A percentile compares a stretch with the other conserved stretches of the same genome.
Conservation (phyloP, 2,113 vertebrate species). For the Tachycineta bicolor region DNA sequence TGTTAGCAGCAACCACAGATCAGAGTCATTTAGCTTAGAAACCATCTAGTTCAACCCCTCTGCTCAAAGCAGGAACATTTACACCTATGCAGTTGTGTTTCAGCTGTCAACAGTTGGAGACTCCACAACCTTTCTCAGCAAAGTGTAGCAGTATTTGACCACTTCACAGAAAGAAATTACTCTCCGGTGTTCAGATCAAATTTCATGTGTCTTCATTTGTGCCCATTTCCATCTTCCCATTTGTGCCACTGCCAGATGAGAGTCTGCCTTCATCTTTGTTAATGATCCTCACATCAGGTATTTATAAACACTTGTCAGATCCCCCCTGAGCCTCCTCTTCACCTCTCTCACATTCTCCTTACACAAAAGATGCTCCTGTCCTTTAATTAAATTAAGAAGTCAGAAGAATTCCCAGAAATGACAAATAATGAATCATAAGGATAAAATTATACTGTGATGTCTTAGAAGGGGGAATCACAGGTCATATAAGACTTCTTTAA, state of each 20-base stretch:
- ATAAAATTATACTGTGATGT: not conserved
- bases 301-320: not conserved
- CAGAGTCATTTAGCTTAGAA: not conserved
- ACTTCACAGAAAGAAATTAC: not conserved
- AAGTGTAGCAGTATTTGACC: not conserved
- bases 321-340: not conserved
- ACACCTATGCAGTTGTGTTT: not conserved
- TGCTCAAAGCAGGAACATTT: not conserved
- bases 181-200: not conserved
- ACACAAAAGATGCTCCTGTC: not conserved
- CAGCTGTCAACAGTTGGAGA: not conserved
- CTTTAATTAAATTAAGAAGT: not conserved
- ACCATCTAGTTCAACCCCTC: not conserved
- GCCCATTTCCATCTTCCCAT: no score
- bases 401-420: not conserved
- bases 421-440: not conserved
- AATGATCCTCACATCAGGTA: not conserved
- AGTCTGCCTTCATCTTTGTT: not conserved
- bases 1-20: not conserved
- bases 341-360: not conserved
- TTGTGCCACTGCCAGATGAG: no score
- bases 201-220: not conserved
- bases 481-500: not conserved
- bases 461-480: not conserved
- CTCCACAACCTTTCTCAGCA: not conserved